A percentile compares a stretch with the other conserved stretches of the same genome.
These are phyloP conservation scores for Mesorhabditis spiculigera DNA, from an alignment of 2,888 invertebrate species.

Conservation along the genomic window DNA sequence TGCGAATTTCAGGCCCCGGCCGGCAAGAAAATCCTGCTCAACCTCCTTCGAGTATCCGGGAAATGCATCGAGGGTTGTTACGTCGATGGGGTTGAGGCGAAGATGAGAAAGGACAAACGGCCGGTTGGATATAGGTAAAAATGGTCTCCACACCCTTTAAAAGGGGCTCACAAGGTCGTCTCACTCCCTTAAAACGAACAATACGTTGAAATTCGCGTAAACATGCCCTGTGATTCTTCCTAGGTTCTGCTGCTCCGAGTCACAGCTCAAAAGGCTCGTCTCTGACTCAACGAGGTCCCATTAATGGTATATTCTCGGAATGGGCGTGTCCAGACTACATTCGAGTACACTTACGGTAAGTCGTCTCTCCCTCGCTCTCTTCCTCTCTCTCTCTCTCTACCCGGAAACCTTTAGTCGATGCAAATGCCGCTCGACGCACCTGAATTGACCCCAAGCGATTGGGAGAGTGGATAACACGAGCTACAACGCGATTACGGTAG, in stretches of 20 bases:
- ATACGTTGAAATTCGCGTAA: not conserved
- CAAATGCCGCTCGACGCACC: not conserved
- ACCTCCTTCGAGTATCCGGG: slow-evolving; percentile 27
- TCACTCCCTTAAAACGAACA: not conserved
- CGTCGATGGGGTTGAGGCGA: slow-evolving; percentile 32
- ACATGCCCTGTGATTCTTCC: not conserved
- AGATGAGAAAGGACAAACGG: slow-evolving; percentile 34
- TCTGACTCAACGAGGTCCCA: slow-evolving; percentile 31
- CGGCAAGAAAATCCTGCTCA: slow-evolving; percentile 26
- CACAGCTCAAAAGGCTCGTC: slow-evolving; percentile 19
- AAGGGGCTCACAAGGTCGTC: not conserved
- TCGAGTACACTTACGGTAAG: slow-evolving; percentile 35
- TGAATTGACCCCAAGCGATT: not conserved
- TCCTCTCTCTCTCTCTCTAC: too few species aligned
- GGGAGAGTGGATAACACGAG: too few species aligned
- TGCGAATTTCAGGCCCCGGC: slow-evolving; percentile 22
- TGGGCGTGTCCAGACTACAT: slow-evolving; percentile 20
- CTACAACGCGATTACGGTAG: too few species aligned
- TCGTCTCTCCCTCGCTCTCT: not conserved
- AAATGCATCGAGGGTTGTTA: slow-evolving; percentile 42
- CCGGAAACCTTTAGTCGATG: too few species aligned
- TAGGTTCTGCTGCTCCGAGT: slow-evolving; percentile 34
- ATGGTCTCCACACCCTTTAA: not conserved
- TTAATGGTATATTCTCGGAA: slow-evolving; percentile 27
- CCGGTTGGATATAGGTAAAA: slow-evolving; percentile 33